phyloP scores from a whole-genome alignment of 1,140 invertebrate species.

The Cydia splendana region DNA sequence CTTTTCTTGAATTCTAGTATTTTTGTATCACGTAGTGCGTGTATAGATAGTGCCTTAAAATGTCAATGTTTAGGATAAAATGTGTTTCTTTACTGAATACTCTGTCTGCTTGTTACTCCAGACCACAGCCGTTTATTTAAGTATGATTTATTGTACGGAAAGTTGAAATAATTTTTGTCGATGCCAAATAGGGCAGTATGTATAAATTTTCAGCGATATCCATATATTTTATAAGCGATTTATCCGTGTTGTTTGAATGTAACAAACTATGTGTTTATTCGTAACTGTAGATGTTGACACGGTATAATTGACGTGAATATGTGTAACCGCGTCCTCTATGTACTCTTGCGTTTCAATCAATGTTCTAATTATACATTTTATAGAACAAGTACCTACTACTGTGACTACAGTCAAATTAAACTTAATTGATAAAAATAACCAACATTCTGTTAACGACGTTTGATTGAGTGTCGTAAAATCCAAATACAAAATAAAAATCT shows the following conservation, averaged over 20 bases:
- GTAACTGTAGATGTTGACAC: not conserved
- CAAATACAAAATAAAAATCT: not conserved
- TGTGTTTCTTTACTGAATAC: not conserved
- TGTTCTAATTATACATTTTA: not conserved
- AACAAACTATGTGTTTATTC: not conserved
- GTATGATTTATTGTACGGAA: not conserved
- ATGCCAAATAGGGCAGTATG: not conserved
- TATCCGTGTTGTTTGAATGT: not conserved
- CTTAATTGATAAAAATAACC: too few species aligned
- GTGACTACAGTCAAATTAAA: too few species aligned
- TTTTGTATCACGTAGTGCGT: constrained; percentile 15
- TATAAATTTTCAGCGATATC: not conserved
- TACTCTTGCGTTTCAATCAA: not conserved
- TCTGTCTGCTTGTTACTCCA: not conserved
- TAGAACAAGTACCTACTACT: too few species aligned
- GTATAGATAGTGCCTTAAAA: constrained; percentile 32
- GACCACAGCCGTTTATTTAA: not conserved
- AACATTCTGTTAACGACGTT: too few species aligned
- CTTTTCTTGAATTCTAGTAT: constrained; percentile 8
- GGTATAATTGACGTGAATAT: not conserved
- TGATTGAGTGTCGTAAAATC: not conserved
- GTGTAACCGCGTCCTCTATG: not conserved
- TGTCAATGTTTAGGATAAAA: constrained; percentile 27
- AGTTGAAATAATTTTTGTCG: not conserved
- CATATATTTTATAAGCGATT: constrained; percentile 2